phyloP scores from a whole-genome alignment of 2,888 invertebrate species.

The Atherix ibis region DNA sequence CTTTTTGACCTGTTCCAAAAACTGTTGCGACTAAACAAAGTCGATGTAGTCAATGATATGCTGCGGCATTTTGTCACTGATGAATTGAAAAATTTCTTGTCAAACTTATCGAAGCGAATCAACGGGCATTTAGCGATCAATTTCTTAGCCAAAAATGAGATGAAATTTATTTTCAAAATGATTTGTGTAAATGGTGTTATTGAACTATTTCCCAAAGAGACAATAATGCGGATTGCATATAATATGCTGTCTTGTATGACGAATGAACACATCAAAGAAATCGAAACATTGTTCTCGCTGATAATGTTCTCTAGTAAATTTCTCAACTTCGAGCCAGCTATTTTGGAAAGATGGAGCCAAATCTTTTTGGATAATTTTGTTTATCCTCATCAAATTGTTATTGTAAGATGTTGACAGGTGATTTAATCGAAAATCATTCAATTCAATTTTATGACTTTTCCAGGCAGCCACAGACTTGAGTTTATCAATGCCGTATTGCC shows the following conservation, averaged over 20 bases:
- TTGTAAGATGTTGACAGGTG: constrained; percentile 20
- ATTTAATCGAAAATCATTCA: constrained; percentile 20
- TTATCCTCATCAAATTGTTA: constrained; percentile 30
- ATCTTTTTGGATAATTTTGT: constrained; percentile 34
- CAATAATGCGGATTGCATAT: constrained; percentile 34
- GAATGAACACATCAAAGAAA: constrained; percentile 39
- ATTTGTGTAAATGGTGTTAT: constrained; percentile 21
- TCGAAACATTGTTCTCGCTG: constrained; percentile 40
- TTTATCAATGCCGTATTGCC: constrained; percentile 36
- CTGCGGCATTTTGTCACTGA: constrained; percentile 1
- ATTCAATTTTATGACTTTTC: constrained; percentile 20
- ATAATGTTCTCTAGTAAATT: constrained; percentile 45
- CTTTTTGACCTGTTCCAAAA: constrained; percentile 21
- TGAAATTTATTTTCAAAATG: constrained; percentile 32
- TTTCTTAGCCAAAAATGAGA: constrained; percentile 43
- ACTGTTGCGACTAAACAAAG: constrained; percentile 11
- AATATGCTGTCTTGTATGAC: constrained; percentile 45
- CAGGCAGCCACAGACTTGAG: constrained; percentile 30
- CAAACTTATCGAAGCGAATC: constrained; percentile 1
- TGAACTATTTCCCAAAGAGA: constrained; percentile 17
- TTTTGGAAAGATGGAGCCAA: constrained; percentile 37
- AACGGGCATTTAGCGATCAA: constrained; percentile 21
- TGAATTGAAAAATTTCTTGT: constrained; percentile 17
- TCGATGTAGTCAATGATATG: constrained; percentile 14
- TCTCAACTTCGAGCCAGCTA: constrained; percentile 39